Evolutionary conservation across 2,888 invertebrate genomes (phyloP).

Genomic region (Drosophila meridiana): DNA sequence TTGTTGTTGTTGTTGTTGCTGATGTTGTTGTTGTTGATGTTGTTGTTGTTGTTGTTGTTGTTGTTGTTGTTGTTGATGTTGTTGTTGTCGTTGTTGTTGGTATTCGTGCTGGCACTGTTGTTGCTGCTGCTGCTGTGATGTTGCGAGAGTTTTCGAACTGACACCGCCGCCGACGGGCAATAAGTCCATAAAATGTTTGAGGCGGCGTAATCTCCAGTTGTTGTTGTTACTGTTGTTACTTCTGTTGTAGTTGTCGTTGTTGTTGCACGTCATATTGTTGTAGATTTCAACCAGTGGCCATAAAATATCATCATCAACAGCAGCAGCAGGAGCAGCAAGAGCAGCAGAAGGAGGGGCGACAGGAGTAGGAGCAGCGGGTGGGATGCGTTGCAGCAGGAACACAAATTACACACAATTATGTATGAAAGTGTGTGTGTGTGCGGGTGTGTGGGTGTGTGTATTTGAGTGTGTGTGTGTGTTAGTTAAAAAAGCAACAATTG

Average conservation of each 20-base stretch:
- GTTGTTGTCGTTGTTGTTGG: conserved; percentile 36
- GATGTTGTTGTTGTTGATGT: conserved; percentile 32
- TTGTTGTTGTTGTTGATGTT: conserved; percentile 46
- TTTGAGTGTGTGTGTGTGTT: background rate
- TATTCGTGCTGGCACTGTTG: conserved; percentile 17
- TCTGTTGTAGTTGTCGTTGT: conserved; percentile 1
- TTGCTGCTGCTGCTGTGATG: conserved; percentile 42
- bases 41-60: conserved; percentile 29
- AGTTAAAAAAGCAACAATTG: conserved; percentile 33
- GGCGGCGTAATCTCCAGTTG: conserved; percentile 48
- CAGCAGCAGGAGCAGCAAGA: conserved; percentile 12
- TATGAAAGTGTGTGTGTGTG: conserved; percentile 1
- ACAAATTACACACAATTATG: conserved; percentile 36
- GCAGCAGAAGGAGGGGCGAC: conserved; percentile 29
- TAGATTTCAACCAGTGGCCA: conserved; percentile 42
- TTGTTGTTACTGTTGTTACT: conserved; percentile 17
- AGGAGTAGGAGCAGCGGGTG: conserved; percentile 5
- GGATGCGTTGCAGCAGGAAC: conserved; percentile 14
- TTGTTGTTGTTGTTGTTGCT: conserved; percentile 24
- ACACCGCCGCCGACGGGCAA: conserved; percentile 51
- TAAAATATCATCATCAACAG: conserved; percentile 46
- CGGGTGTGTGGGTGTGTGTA: background rate
- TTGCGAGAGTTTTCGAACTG: conserved; percentile 36
- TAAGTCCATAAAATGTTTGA: conserved; percentile 70
- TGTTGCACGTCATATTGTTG: conserved; percentile 25